Percentiles rank a stretch among this genome's conserved stretches.
phyloP scores from a whole-genome alignment of 2,113 vertebrate species.

The Megaceryle torquata region DNA sequence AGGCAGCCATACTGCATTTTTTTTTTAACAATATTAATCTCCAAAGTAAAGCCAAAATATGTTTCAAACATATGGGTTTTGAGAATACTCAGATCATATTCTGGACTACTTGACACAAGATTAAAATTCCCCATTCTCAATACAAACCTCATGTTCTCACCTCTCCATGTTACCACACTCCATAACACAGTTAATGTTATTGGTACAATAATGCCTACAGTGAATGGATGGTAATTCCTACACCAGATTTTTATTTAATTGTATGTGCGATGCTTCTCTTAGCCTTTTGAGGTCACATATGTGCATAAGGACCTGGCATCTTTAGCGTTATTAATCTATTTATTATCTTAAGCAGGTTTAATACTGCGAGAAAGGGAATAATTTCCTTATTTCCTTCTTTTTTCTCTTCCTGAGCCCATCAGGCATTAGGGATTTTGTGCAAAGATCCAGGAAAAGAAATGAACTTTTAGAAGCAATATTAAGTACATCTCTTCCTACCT shows the following conservation, averaged over 20 bases:
- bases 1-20: background rate
- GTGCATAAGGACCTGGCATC: background rate
- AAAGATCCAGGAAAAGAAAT: background rate
- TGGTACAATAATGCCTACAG: background rate
- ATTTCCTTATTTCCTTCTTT: background rate
- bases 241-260: background rate
- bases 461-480: background rate
- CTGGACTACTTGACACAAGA: background rate
- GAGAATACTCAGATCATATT: background rate
- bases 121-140: background rate
- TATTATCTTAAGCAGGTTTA: background rate
- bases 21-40: background rate
- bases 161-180: background rate
- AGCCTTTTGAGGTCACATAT: background rate
- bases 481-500: background rate
- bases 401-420: background rate
- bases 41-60: background rate
- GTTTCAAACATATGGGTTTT: background rate
- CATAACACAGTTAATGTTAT: no score
- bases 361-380: background rate
- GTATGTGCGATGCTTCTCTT: background rate
- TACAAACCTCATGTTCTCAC: background rate
- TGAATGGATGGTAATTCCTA: background rate
- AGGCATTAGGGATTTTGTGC: background rate
- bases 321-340: background rate